Evolutionary conservation across 2,888 invertebrate genomes (phyloP).

Genomic region (Odontocerum albicorne): DNA sequence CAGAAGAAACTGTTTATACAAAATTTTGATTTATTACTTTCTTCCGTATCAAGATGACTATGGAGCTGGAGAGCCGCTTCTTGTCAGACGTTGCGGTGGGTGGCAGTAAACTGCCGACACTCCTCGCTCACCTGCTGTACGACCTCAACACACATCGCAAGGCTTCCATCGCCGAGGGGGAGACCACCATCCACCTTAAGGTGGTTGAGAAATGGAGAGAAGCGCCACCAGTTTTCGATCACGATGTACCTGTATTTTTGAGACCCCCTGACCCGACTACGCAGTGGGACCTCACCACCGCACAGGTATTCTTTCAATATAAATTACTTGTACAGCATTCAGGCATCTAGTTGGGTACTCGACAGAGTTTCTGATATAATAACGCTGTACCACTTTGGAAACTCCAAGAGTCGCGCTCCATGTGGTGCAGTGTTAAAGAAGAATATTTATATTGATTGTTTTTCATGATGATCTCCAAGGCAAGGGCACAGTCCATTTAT

Average conservation of each 20-base stretch:
- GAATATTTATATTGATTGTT: too few relatives aligned
- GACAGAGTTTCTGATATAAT: too few relatives aligned
- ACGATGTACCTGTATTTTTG: constrained; percentile 87
- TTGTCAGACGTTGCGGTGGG: constrained; percentile 68
- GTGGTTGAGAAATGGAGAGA: constrained; percentile 81
- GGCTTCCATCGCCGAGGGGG: constrained; percentile 80
- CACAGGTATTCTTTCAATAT: too few relatives aligned
- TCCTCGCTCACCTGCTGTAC: constrained; percentile 76
- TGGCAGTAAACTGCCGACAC: constrained; percentile 70
- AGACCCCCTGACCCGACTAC: constrained; percentile 58
- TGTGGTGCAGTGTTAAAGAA: too few relatives aligned
- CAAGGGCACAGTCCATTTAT: too few relatives aligned
- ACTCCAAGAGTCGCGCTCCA: too few relatives aligned
- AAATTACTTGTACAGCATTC: too few relatives aligned
- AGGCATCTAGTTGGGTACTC: too few relatives aligned
- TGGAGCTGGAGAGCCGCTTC: constrained; percentile 86
- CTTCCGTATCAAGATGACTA: constrained; percentile 73
- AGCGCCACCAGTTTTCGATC: constrained; percentile 79
- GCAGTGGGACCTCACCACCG: constrained; percentile 93
- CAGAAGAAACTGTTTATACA: too few relatives aligned
- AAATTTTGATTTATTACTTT: too few relatives aligned
- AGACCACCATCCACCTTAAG: constrained; percentile 87
- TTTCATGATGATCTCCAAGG: too few relatives aligned
- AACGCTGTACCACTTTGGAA: too few relatives aligned
- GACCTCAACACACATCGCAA: constrained; percentile 80